Evolutionary conservation across 2,113 vertebrate genomes (phyloP), one percentile per base, ranked within the genome.

Genomic region (Uropsilus gracilis): DNA sequence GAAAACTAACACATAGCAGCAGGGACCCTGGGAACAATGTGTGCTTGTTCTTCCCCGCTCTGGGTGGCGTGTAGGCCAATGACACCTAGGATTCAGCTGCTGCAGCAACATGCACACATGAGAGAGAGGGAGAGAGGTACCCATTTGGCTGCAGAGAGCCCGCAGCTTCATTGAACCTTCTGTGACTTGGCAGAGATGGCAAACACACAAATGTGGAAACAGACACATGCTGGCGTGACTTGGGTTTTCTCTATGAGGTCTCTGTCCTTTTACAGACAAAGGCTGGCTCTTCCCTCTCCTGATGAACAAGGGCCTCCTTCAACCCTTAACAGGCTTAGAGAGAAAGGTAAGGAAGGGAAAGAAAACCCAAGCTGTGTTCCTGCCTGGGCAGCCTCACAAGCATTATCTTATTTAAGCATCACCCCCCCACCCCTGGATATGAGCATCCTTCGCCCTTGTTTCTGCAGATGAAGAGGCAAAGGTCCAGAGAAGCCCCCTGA

Each of bases 381-480:
- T 64, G 55, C 78, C 28, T 32, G 48, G 30, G 20, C 11, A 24
- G n/a, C 53, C 24, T 69, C 12, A 17, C 46, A 48, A 18, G n/a
- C 11, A 32, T 16, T 6, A 13, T 68, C 44, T 73, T 64, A 42
- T 16, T 7, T 72, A 88, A 88, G n/a, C n/a, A n/a, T n/a, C n/a
- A 9, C 32, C 11, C 82, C 77, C 61, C 10, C 46, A 81, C 14
- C 20, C 20, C 87, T 9, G 2, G 10, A 69, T 30, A 76, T 32
- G 11, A 69, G 50, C 8, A 26, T 7, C 22, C 24, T 64, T 13
- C 17, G 14, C 37, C 68, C 39, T 22, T 48, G 17, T 9, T 55
- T 92, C 55, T 46, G 72, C 20, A 93, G 77, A 88, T 7, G 28
- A 86, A 69, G 61, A 92, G 72, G 91, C 63, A 86, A 63, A 90